Evolutionary conservation across 2,113 vertebrate species (phyloP).

Genomic region (Rhynchomys soricoides): DNA sequence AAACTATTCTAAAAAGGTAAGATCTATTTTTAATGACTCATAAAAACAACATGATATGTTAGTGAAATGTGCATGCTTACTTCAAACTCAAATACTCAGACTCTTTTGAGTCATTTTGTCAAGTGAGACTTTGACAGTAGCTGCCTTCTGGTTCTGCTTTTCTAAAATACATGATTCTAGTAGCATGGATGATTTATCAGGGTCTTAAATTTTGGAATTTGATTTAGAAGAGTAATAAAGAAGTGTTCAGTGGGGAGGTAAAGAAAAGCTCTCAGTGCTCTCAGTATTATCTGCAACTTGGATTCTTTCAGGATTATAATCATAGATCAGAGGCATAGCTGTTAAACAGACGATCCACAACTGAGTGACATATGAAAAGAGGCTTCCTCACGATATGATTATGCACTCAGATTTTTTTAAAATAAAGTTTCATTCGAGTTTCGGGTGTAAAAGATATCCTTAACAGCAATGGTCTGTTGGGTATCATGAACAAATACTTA

Average conservation of each 20-base stretch:
- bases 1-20: constrained; percentile 33
- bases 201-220: neutral
- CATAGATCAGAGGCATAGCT: constrained; percentile 19
- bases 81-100: neutral
- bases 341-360: neutral
- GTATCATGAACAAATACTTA: constrained; percentile 30
- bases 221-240: neutral
- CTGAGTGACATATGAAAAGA: constrained; percentile 3
- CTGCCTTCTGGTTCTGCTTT: neutral
- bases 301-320: constrained; percentile 25
- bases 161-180: neutral
- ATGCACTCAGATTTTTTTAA: constrained; percentile 42
- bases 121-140: neutral
- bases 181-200: neutral
- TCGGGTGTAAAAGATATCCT: neutral
- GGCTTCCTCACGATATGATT: neutral
- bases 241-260: neutral
- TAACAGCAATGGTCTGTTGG: constrained; percentile 27
- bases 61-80: neutral
- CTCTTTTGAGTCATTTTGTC: neutral
- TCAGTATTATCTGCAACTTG: neutral
- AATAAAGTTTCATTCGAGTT: constrained; percentile 6
- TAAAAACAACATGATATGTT: neutral
- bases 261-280: neutral
- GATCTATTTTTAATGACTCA: neutral